Percentiles rank a stretch among this genome's conserved stretches.
Conservation (phyloP, 2,888 invertebrate species). For the Parnassius apollo region DNA sequence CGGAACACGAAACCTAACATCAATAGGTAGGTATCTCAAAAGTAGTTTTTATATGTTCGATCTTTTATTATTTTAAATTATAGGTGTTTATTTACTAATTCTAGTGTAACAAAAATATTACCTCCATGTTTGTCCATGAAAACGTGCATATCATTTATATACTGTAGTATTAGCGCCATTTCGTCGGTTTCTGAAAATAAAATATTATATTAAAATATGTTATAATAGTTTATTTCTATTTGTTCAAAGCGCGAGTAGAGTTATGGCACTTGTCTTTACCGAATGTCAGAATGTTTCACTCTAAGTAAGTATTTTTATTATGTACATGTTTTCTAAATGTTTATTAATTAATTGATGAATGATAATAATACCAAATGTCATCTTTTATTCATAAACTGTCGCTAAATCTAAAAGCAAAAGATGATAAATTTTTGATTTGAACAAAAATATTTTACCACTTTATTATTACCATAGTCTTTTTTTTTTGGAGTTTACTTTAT, state of each 20-base stretch:
- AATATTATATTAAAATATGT: neutral
- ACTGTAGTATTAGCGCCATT: conserved; percentile 92
- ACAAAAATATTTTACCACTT: no score
- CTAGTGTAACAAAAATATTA: conserved; percentile 65
- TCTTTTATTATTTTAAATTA: no score
- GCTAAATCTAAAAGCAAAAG: neutral
- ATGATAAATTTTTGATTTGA: neutral
- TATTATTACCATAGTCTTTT: no score
- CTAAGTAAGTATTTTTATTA: conserved; percentile 12
- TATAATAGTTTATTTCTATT: conserved; percentile 6
- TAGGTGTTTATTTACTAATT: no score
- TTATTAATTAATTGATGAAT: conserved; percentile 9
- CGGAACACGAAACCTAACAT: no score
- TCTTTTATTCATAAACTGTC: conserved; percentile 23
- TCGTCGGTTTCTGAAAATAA: conserved; percentile 72
- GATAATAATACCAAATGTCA: conserved; percentile 12
- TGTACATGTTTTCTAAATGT: conserved; percentile 16
- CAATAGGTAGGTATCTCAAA: no score
- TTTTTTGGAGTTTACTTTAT: no score
- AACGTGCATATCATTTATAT: conserved; percentile 88
- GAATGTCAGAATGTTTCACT: conserved; percentile 6
- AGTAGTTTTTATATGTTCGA: no score
- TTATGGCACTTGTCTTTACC: conserved; percentile 19
- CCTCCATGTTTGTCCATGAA: conserved; percentile 92
- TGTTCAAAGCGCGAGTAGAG: conserved; percentile 27